Base-by-base conservation (phyloP, 2,888 invertebrate species). In the Euspilapteryx auroguttella region DNA sequence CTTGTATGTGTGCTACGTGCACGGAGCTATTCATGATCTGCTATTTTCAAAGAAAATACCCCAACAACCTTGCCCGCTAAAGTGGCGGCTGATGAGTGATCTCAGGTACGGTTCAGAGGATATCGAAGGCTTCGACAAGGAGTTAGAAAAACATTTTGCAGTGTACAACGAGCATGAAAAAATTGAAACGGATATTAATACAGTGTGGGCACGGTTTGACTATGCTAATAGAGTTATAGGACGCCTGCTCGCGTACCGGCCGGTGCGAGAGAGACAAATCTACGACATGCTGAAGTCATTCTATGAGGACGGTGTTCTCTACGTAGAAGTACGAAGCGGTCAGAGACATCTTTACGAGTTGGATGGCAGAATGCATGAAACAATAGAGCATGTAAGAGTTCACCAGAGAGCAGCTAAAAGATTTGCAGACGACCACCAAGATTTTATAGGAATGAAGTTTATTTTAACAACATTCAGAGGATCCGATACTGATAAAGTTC, bases 221-320 rank as follows among this genome's bases (percentile, higher is more conserved):
- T 48, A 55, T 12, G 73, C 83, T 0, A 82, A 84, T 33, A 30
- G 29, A 0, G 55, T 76, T 0, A 59, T 83, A 1, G 63, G 58
- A 21, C 77, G 80, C 0, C 37, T 87, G 27, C 47, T 86, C 6
- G 59, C 64, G 1, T 86, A 82, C 44, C 78, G 78, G 25, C 84
- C 86, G 0, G 79, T 81, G 0, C 79, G 81, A 52, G 79, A 79
- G 28, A 82, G 80, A 25, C 82, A 81, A 39, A 81, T 82, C 39
- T 81, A 82, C 33, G 78, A 78, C 40, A 78, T 79, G 0, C 55
- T 89, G 3, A 46, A 76, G 27, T 82, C 84, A 40, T 78, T 85
- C 35, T 77, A 81, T 34, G 76, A 80, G 1, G 89, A 89, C 44
- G 85, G 85, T 32, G 69, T 89, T 1, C 78, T 83, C 54, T 88